These are phyloP conservation scores for Campoplex nolae DNA, from an alignment of 2,888 invertebrate genomes.

Conservation along the genomic window DNA sequence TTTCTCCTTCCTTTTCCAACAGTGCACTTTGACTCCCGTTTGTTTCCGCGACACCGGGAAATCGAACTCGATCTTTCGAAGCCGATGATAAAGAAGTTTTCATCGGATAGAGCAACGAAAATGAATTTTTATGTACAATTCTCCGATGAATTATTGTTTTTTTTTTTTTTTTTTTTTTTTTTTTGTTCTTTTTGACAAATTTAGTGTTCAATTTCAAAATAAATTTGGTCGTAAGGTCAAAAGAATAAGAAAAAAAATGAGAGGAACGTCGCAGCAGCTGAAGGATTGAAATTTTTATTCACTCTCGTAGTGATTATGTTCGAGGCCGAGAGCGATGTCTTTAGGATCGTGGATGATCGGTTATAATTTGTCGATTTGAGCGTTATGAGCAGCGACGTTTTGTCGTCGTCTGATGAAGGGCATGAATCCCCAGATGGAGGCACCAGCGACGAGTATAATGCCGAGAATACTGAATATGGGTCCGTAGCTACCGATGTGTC, in stretches of 20 bases:
- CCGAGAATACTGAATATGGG: conserved; percentile 91
- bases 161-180: neutral
- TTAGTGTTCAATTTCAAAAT: neutral
- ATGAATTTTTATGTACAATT: neutral
- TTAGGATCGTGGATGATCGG: conserved; percentile 24
- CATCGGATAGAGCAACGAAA: neutral
- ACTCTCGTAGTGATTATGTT: neutral
- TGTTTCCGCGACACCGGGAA: neutral
- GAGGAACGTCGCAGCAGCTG: neutral
- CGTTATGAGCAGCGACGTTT: conserved; percentile 52
- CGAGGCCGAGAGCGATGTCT: conserved; percentile 8
- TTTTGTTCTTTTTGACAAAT: neutral
- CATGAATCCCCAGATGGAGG: conserved; percentile 91
- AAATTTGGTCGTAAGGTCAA: neutral
- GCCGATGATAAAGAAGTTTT: neutral
- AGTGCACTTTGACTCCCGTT: neutral
- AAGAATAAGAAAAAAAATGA: neutral
- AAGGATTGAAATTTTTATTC: neutral
- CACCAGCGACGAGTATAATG: conserved; percentile 89
- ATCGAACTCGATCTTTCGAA: neutral
- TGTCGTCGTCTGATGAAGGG: conserved; percentile 88
- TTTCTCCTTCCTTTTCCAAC: neutral
- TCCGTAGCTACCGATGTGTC: conserved; percentile 88
- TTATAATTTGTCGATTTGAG: conserved; percentile 72
- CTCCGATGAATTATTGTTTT: neutral